Evolutionary conservation across 2,888 invertebrate genomes (phyloP), one percentile per base, ranked within the genome.

Genomic region (Polyommatus iphigenia): DNA sequence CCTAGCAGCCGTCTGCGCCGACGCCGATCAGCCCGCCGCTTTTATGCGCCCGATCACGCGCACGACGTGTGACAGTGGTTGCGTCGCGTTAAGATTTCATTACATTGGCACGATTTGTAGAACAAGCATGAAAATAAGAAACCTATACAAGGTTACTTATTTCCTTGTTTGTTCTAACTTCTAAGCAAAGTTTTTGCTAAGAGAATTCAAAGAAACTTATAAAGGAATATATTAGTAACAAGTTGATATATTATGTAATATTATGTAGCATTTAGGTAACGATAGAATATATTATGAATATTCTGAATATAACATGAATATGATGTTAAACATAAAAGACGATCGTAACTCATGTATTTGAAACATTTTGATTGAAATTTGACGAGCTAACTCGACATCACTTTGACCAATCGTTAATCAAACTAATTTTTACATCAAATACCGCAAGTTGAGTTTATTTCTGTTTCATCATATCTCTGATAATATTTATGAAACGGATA

Each of bases 1-100:
- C 8, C 6, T 41, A 20, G 46, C 41, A 18, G 67, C 13, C 46
- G 73, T 20, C 41, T 41, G 41, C 20, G 41, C 13, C 73, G 15
- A 3, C 41, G 73, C 24, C 73, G 46, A 20, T 15, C 67, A 5
- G 13, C 7, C 46, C 46, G 46, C 73, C n/a, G 73, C 46, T 73
- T 73, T 46, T 73, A 73, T 73, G 10, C 46, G 20, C 20, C 20
- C 46, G 41, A 46, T 41, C 73, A 73, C 20, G 73, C 73, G 41
- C 73, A 24, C 41, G 20, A 20, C 73, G 73, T 24, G 73, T 73
- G 73, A 41, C 46, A 46, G 73, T 46, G 0, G 32, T 67, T 29
- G 67, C 67, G 67, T 67, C 67, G 67, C 29, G 6, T 67, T 18
- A 67, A 15, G 62, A 24, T 13, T 29, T 15, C 15, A 29, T 2